Conservation (phyloP, 2,888 invertebrate species). For the Endomychus coccineus region DNA sequence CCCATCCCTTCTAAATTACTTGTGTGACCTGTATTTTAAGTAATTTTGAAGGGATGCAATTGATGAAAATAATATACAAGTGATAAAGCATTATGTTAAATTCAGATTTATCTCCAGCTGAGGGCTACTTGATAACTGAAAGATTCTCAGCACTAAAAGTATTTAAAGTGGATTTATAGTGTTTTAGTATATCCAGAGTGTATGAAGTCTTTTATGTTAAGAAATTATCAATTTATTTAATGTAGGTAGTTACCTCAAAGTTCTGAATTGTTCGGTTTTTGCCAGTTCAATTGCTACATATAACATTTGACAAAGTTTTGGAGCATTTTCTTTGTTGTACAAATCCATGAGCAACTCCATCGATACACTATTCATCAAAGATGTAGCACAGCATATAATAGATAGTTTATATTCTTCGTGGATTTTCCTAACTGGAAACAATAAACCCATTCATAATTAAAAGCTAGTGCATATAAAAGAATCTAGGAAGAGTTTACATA, state of each 20-base stretch:
- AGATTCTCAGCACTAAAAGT: neutral
- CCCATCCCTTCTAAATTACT: no score
- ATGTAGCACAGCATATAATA: conserved; percentile 49
- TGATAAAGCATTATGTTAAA: no score
- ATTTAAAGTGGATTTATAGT: neutral
- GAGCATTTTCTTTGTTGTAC: conserved; percentile 51
- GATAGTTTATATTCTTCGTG: conserved; percentile 59
- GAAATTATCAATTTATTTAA: no score
- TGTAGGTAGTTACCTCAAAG: conserved; percentile 53
- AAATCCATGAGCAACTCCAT: conserved; percentile 48
- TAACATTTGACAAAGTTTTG: conserved; percentile 58
- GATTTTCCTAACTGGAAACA: conserved; percentile 48
- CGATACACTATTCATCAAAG: conserved; percentile 47
- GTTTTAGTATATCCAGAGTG: neutral
- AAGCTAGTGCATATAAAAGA: no score
- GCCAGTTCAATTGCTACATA: conserved; percentile 59
- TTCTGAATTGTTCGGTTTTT: conserved; percentile 55
- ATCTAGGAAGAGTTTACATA: no score
- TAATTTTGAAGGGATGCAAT: no score
- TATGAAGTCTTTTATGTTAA: neutral
- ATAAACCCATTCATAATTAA: conserved; percentile 11
- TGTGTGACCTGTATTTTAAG: no score
- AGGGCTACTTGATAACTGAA: no score
- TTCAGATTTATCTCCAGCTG: no score
- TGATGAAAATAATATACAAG: no score